Evolutionary conservation across 2,113 vertebrate species (phyloP).

Genomic region (Psammodynastes pulverulentus): DNA sequence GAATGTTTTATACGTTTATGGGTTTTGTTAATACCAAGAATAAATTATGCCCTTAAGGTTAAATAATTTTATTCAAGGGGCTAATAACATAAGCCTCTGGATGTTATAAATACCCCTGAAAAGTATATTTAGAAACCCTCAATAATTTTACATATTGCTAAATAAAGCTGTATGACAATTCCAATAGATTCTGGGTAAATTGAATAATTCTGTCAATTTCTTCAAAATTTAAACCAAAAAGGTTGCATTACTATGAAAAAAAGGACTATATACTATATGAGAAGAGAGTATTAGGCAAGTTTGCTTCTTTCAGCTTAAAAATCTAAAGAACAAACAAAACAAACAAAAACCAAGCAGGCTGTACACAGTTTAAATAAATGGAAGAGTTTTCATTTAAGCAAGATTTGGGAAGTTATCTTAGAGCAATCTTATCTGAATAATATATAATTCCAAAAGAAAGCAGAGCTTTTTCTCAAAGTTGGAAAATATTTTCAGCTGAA

Average conservation of each 20-base stretch:
- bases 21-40: neutral
- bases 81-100: neutral
- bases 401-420: neutral
- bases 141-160: neutral
- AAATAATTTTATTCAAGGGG: neutral
- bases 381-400: neutral
- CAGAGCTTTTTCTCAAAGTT: neutral
- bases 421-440: neutral
- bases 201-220: no score
- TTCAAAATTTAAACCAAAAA: no score
- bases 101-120: neutral
- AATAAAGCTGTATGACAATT: neutral
- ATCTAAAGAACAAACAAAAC: neutral
- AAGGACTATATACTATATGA: no score
- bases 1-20: no score
- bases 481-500: neutral
- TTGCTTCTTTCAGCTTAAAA: neutral
- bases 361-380: neutral
- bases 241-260: no score
- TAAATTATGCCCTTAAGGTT: neutral
- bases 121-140: neutral
- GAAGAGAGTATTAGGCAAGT: neutral
- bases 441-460: neutral
- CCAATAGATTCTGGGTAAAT: no score
- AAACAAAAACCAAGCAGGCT: neutral